A percentile compares a stretch with the other conserved stretches of the same genome.
phyloP scores from a whole-genome alignment of 2,113 vertebrate species.

The Piaya cayana region DNA sequence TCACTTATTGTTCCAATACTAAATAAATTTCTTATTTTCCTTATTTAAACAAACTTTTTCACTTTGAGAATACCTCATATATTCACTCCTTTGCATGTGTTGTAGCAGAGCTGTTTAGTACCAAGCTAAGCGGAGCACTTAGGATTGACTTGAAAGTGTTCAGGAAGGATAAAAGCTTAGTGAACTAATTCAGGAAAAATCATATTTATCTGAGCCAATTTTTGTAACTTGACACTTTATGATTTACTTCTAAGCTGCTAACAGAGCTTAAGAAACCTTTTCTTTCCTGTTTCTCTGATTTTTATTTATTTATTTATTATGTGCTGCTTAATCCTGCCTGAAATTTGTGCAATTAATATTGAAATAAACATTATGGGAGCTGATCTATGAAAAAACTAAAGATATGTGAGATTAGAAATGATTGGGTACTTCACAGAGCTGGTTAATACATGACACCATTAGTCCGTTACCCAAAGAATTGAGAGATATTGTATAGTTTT shows the following conservation, averaged over 20 bases:
- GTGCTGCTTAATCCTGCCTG: conserved; percentile 68
- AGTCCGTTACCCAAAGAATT: not conserved
- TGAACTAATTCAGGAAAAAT: conserved; percentile 74
- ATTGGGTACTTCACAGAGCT: not conserved
- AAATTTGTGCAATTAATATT: conserved; percentile 69
- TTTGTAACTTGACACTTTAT: conserved; percentile 78
- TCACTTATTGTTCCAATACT: not conserved
- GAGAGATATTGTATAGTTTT: not conserved
- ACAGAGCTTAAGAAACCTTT: conserved; percentile 77
- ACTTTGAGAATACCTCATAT: not conserved
- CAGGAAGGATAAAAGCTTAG: conserved; percentile 72
- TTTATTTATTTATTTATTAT: not conserved
- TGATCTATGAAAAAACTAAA: conserved; percentile 41
- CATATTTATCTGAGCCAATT: conserved; percentile 76
- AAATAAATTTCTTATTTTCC: not conserved
- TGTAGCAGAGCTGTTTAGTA: conserved; percentile 60
- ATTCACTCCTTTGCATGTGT: conserved; percentile 29
- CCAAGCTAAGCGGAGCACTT: conserved; percentile 64
- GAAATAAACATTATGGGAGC: conserved; percentile 10
- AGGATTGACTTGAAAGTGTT: conserved; percentile 71
- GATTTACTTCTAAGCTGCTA: conserved; percentile 78
- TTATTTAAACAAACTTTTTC: conserved; percentile 24
- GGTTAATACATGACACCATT: not conserved
- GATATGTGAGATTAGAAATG: conserved; percentile 39
- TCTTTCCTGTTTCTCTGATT: conserved; percentile 55